Evolutionary conservation across 2,797 vertebrate genomes (phyloP), one percentile per base, ranked within the genome.

Genomic region (Crypturellus tataupa): DNA sequence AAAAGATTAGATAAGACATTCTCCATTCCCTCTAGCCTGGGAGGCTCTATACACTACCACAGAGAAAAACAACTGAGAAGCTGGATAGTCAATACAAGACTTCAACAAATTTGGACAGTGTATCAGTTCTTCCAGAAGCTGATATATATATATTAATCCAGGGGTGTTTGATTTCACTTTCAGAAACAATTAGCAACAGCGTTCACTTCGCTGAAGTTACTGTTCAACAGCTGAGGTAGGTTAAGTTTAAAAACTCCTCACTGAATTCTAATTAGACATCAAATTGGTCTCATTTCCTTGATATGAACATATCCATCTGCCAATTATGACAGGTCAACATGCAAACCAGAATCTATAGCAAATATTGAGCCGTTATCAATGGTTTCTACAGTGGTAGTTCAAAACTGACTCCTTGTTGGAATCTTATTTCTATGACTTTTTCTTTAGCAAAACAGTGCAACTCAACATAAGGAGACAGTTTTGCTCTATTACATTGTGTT

Each of bases 161-260:
- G 53, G 93, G 56, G 71, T 68, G 60, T 85, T 47, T 58, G 37
- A 86, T 90, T 94, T 94, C 64, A 95, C 75, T 87, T 94, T 91
- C 88, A 90, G 68, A 82, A 95, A 68, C 93, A 87, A 93, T 93
- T 93, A 96, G 71, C 75, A 91, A 82, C 17, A 89, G 47, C 24
- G 80, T 81, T 62, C 72, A 46, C 25, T 49, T 83, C 63, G 53
- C 76, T 72, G 58, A 76, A 70, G 31, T 53, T 80, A 87, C 47
- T 2, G 8, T 60, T 79, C 60, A 91, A 85, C 56, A 84, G 47
- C 33, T 70, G 35, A 89, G 93, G 39, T 49, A 76, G 7, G 46
- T 17, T 17, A 64, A 55, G 14, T 75, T 79, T 40, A n/a, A 84
- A 88, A 91, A 94, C 29, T 1, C 10, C 82, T 25, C 67, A 58